A percentile compares a stretch with the other conserved stretches of the same genome.
Conservation (phyloP, 1,140 invertebrate species). For the Leptinotarsa texana region DNA sequence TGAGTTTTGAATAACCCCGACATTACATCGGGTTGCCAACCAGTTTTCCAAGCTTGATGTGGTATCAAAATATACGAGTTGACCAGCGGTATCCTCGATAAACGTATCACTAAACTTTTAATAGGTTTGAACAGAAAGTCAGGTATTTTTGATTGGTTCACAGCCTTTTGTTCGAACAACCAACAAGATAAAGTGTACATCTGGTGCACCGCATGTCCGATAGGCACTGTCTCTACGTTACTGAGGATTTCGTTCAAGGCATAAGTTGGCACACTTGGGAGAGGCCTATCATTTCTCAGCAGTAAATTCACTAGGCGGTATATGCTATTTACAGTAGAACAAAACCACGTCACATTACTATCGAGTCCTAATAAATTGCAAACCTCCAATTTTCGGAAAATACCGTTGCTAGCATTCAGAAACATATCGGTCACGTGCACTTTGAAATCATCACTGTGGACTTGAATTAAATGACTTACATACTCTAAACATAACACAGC, state of each 20-base stretch:
- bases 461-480: constrained; percentile 52
- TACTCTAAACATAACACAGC: constrained; percentile 66
- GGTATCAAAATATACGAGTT: constrained; percentile 73
- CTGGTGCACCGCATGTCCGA: constrained; percentile 57
- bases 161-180: constrained; percentile 55
- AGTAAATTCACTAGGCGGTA: constrained; percentile 49
- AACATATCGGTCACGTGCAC: constrained; percentile 43
- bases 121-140: constrained; percentile 54
- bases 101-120: constrained; percentile 60
- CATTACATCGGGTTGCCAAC: constrained; percentile 59
- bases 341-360: constrained; percentile 56
- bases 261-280: constrained; percentile 47
- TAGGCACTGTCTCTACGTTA: constrained; percentile 51
- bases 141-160: constrained; percentile 52
- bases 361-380: constrained; percentile 52
- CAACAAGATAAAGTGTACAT: constrained; percentile 59
- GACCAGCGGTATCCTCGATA: constrained; percentile 66
- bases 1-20: constrained; percentile 61
- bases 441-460: constrained; percentile 34
- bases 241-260: constrained; percentile 52
- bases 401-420: constrained; percentile 41
- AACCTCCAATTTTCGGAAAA: constrained; percentile 55
- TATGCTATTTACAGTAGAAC: constrained; percentile 56
- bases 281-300: constrained; percentile 46
- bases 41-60: constrained; percentile 68